Conservation (phyloP, 2,113 vertebrate species). For the Chrysemys picta region DNA sequence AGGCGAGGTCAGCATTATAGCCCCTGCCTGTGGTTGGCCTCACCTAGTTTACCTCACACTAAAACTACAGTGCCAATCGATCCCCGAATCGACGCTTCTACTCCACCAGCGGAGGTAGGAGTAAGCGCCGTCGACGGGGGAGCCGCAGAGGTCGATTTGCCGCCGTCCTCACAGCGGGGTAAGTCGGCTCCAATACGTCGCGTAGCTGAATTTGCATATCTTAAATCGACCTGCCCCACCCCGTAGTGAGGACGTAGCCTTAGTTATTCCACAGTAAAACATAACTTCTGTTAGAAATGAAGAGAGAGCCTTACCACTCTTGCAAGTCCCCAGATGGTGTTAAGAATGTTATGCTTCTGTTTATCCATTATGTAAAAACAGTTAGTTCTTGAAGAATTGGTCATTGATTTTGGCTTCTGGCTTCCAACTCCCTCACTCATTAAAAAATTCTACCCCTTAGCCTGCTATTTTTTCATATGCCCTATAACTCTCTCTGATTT, state of each 20-base stretch:
- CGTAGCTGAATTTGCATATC: too few species aligned
- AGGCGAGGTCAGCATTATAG: background rate
- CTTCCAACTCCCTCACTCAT: background rate
- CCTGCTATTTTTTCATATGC: background rate
- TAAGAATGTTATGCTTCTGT: background rate
- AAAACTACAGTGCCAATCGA: background rate
- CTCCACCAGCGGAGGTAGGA: too few species aligned
- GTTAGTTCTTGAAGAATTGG: background rate
- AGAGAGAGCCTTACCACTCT: background rate
- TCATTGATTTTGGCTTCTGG: background rate
- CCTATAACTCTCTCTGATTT: background rate
- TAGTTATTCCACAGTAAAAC: background rate
- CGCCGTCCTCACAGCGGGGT: too few species aligned
- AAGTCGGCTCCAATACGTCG: too few species aligned
- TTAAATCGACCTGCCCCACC: too few species aligned
- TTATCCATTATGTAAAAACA: background rate
- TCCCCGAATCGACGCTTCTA: too few species aligned
- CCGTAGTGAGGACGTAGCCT: background rate
- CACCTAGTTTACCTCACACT: accelerated
- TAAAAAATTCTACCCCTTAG: background rate
- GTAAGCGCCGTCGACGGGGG: too few species aligned
- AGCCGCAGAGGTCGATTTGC: too few species aligned
- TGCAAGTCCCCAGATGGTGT: background rate
- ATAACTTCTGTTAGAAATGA: background rate
- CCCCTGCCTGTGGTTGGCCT: accelerated